Evolutionary conservation across 1,140 invertebrate species (phyloP), one percentile per base, ranked within the genome.

Genomic region (Sitobion miscanthi): DNA sequence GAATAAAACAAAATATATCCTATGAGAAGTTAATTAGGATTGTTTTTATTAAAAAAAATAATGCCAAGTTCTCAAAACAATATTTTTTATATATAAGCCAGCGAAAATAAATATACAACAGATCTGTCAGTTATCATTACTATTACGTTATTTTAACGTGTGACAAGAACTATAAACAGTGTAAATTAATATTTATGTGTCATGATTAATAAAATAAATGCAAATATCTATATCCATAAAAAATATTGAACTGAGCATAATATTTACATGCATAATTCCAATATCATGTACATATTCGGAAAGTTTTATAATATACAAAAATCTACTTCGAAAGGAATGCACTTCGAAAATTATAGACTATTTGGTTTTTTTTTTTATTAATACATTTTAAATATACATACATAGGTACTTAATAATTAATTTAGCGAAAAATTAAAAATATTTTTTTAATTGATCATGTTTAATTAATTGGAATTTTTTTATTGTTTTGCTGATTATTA

Each of bases 11-110:
- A 77, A 77, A n/a, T 77, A 35, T 77, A n/a, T 77, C 14, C 14
- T 77, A 77, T 77, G 30, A 77, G n/a, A 77, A 77, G n/a, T 77
- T n/a, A 77, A 77, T 77, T 77, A 77, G 62, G n/a, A n/a, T 77
- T 77, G 30, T 77, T 77, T 77, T 77, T 69, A 69, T 20, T 77
- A 38, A 83, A 23, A 82, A 82, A 82, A 82, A 82, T 35, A 82
- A 82, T 21, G 14, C 3, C 2, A 23, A 23, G 21, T 83, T 38
- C 35, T 38, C 8, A 83, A 83, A 83, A 35, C 35, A 6, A 38
- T 83, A 7, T 21, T 83, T 38, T 38, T 47, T 86, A 14, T 49
- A 47, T 6, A 69, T 14, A n/a, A n/a, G 11, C n/a, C 11, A 0
- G 2, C 1, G 62, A 77, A 77, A 77, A 57, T n/a, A 77, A 77